Base-by-base conservation (phyloP, 2,113 vertebrate genomes). In the Sylvilagus bachmani region DNA sequence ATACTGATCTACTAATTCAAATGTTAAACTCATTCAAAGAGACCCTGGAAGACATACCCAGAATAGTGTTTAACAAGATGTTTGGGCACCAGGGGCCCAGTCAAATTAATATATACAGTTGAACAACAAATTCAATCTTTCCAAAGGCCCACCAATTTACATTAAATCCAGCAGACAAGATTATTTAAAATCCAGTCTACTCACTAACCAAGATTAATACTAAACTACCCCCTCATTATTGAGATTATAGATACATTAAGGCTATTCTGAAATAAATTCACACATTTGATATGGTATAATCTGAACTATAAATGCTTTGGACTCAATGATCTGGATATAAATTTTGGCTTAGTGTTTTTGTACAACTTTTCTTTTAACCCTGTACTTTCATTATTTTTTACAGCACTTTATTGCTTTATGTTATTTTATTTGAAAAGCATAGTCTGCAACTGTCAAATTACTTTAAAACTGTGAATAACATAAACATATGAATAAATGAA, bases 131-230 rank as follows among this genome's bases (percentile, higher is more conserved):
- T 0, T 51, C 31, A 55, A 33, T 83, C 6, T 90, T 93, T 70
- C 71, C 10, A 64, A 80, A 49, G 2, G n/a, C 24, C 27, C 13
- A 71, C 19, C 49, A 90, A 82, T 73, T 82, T 86, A 74, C 69
- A 83, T n/a, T 51, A 86, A 89, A 90, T 2, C 31, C 88, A 74
- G 31, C n/a, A 88, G 25, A 94, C 29, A 88, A 73, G 84, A 90
- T 55, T 75, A 1, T 58, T 90, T 91, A 14, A 58, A 82, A 79
- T 0, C 22, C 91, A 33, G 17, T 70, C 14, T 86, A 66, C 44
- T 71, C 5, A 61, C 5, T 87, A 86, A 53, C 16, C 53, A 89
- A 84, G 75, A 4, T 85, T 58, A 77, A 74, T 53, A 81, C 6
- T 62, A 67, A 84, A 69, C 58, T 5, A 33, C 0, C 1, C 33